These are phyloP conservation scores for Propithecus deckenii DNA, from an alignment of 2,797 vertebrate genomes.

Conservation along the genomic window DNA sequence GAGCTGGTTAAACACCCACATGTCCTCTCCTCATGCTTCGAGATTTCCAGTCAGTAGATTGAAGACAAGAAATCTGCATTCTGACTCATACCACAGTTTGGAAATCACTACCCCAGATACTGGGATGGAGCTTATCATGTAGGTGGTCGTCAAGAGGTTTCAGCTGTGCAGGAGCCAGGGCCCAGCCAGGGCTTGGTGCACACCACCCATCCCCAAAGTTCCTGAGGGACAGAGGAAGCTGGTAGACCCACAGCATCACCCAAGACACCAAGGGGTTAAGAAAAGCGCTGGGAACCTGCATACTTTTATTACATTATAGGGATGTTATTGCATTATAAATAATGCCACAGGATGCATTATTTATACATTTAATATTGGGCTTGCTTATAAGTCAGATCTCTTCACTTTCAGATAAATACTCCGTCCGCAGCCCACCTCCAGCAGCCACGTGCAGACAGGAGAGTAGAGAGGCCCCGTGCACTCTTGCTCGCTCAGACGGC, in stretches of 20 bases:
- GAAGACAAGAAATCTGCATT: neutral
- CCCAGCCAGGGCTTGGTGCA: neutral
- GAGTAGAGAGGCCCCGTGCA: neutral
- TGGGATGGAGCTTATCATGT: neutral
- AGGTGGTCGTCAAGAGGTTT: neutral
- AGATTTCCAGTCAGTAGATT: neutral
- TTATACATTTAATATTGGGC: constrained; percentile 86
- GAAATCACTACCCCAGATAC: neutral
- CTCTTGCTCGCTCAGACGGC: constrained; percentile 16
- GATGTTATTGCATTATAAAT: constrained; percentile 87
- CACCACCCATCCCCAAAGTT: neutral
- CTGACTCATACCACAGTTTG: neutral
- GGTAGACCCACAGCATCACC: neutral
- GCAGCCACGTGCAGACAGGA: constrained; percentile 29
- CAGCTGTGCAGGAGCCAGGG: neutral
- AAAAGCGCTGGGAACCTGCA: constrained; percentile 75
- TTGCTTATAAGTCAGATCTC: constrained; percentile 83
- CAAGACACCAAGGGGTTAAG: constrained; percentile 82
- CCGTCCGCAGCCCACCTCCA: constrained; percentile 71
- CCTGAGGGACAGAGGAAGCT: neutral
- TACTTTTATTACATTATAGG: constrained; percentile 81
- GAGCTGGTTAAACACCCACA: neutral
- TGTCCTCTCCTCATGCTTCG: neutral
- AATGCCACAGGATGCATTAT: constrained; percentile 86
- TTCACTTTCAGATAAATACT: constrained; percentile 82